These are phyloP conservation scores for Leptopilina drosophilae DNA, from an alignment of 2,888 invertebrate species.

Conservation along the genomic window DNA sequence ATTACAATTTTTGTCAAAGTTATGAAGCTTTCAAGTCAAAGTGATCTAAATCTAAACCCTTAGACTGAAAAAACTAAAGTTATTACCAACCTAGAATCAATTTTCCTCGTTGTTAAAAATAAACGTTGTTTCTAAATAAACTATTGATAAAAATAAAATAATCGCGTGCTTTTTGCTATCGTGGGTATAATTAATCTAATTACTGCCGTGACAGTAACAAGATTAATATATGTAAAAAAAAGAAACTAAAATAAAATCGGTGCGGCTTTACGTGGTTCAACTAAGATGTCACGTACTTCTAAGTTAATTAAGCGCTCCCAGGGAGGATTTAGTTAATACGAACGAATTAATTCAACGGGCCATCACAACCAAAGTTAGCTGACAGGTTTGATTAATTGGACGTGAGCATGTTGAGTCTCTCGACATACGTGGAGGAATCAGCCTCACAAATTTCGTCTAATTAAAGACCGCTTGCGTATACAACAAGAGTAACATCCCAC, in stretches of 20 bases:
- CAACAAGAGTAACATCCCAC: neutral
- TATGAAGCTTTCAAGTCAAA: too few species aligned
- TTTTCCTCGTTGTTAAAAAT: too few species aligned
- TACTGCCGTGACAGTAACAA: neutral
- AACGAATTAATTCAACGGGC: conserved; percentile 63
- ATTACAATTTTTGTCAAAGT: too few species aligned
- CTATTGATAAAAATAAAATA: too few species aligned
- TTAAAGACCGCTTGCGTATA: conserved; percentile 59
- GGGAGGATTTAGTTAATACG: conserved; percentile 61
- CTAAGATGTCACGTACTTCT: conserved; percentile 36
- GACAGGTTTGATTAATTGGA: conserved; percentile 65
- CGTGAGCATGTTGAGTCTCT: conserved; percentile 44
- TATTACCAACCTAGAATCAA: too few species aligned
- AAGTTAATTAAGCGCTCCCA: conserved; percentile 47
- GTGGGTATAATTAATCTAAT: neutral
- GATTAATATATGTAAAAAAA: neutral
- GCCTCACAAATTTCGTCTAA: conserved; percentile 68
- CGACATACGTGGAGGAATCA: conserved; percentile 61
- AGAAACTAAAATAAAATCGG: neutral
- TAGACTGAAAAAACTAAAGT: too few species aligned
- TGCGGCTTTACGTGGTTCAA: neutral
- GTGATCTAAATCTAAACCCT: too few species aligned
- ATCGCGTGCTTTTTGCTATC: too few species aligned
- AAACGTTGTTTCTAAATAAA: too few species aligned
- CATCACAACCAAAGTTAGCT: conserved; percentile 43